These are phyloP conservation scores for Nannospalax galili DNA, from an alignment of 2,113 vertebrate genomes.

Conservation along the genomic window DNA sequence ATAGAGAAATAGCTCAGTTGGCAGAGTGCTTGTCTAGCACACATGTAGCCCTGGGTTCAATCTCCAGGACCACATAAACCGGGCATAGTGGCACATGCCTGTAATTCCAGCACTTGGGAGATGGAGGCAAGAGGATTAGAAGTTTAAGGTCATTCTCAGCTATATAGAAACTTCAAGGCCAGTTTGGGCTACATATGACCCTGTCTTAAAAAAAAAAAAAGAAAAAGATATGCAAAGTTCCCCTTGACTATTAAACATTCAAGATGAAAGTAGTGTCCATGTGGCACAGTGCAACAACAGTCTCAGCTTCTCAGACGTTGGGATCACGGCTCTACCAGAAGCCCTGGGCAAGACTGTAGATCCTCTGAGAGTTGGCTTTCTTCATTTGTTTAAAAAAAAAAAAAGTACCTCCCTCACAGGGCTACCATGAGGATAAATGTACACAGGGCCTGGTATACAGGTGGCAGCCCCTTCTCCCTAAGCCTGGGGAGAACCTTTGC, in stretches of 20 bases:
- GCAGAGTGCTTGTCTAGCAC: not conserved
- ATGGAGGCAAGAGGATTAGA: not conserved
- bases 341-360: not conserved
- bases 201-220: not conserved
- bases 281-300: not conserved
- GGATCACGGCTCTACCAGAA: not conserved
- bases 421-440: not conserved
- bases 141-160: not conserved
- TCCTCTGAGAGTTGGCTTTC: constrained; percentile 26
- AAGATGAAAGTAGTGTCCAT: not conserved
- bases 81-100: not conserved
- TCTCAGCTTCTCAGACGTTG: not conserved
- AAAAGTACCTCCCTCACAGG: constrained; percentile 6
- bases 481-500: not conserved
- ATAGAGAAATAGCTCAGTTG: not conserved
- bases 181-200: not conserved
- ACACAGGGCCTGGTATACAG: not conserved
- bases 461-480: not conserved
- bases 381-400: constrained; percentile 17
- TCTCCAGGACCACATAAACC: not conserved
- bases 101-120: no score
- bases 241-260: not conserved
- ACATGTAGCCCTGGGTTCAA: not conserved
- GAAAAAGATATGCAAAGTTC: not conserved
- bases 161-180: not conserved